A percentile compares a stretch with the other conserved stretches of the same genome.
These are phyloP conservation scores for Zhengitettix transpicula DNA, from an alignment of 2,888 invertebrate species.

Conservation along the genomic window DNA sequence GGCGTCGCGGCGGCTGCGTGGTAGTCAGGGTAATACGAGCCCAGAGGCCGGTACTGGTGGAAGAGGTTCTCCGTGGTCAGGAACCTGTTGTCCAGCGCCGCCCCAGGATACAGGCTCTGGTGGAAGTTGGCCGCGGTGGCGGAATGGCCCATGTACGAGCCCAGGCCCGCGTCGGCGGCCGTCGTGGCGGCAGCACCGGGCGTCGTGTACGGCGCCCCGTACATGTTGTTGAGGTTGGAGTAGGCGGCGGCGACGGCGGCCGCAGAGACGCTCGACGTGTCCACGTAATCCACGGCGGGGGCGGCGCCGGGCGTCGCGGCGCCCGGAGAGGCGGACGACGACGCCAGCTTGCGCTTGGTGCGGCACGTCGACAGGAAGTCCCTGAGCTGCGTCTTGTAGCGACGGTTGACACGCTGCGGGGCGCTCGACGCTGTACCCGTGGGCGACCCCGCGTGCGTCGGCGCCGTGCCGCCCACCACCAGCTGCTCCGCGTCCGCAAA, in stretches of 20 bases:
- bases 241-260: slow-evolving; percentile 37
- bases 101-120: slow-evolving; percentile 37
- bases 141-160: slow-evolving; percentile 51
- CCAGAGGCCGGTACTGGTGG: slow-evolving; percentile 77
- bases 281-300: slow-evolving; percentile 12
- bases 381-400: slow-evolving; percentile 84
- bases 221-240: slow-evolving; percentile 37
- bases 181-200: slow-evolving; percentile 44
- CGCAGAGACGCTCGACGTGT: slow-evolving; percentile 21
- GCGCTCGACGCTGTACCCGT: slow-evolving; percentile 30
- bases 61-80: slow-evolving; percentile 71
- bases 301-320: slow-evolving; percentile 10
- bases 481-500: slow-evolving; percentile 75
- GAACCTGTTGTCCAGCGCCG: slow-evolving; percentile 48
- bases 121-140: slow-evolving; percentile 35
- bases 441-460: slow-evolving; percentile 23
- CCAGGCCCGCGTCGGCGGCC: slow-evolving; percentile 31
- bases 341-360: slow-evolving; percentile 48
- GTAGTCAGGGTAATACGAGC: slow-evolving; percentile 64
- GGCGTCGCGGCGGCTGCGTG: slow-evolving; percentile 13
- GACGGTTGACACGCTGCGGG: slow-evolving; percentile 61
- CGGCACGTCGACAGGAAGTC: slow-evolving; percentile 88
- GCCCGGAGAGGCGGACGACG: slow-evolving; percentile 22
- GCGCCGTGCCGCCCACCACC: slow-evolving; percentile 18
- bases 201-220: slow-evolving; percentile 60